A percentile compares a stretch with the other conserved stretches of the same genome.
These are phyloP conservation scores for Bettongia penicillata DNA, from an alignment of 2,113 vertebrate species.

Conservation along the genomic window DNA sequence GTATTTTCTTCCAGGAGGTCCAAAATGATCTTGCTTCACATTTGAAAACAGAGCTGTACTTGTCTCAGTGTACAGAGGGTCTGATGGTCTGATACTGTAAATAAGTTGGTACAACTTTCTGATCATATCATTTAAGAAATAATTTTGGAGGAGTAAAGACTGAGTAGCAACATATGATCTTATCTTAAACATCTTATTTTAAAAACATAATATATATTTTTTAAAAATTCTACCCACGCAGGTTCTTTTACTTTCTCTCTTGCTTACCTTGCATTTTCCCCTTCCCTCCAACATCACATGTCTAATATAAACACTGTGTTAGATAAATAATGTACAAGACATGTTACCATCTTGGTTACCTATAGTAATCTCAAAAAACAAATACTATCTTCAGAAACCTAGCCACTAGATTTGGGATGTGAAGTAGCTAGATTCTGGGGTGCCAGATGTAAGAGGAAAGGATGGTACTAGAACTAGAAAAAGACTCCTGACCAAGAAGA, in stretches of 20 bases:
- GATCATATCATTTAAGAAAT: background rate
- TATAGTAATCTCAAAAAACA: background rate
- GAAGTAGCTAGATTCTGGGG: background rate
- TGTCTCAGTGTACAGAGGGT: background rate
- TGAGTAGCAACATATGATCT: background rate
- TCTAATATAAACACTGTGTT: background rate
- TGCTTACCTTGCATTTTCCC: background rate
- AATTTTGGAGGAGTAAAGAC: background rate
- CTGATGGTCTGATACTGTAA: background rate
- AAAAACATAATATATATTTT: background rate
- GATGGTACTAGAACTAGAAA: background rate
- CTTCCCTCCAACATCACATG: background rate
- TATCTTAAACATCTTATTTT: background rate
- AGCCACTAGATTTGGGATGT: background rate
- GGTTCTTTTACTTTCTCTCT: background rate
- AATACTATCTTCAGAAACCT: background rate
- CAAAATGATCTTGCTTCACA: background rate
- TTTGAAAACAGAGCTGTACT: background rate
- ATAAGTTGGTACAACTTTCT: background rate
- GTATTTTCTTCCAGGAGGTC: background rate
- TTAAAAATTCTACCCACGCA: background rate
- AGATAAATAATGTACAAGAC: background rate
- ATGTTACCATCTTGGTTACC: background rate
- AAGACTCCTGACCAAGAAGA: background rate
- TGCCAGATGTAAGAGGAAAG: background rate